Evolutionary conservation across 2,888 invertebrate species (phyloP).

Genomic region (Rhagium mordax): DNA sequence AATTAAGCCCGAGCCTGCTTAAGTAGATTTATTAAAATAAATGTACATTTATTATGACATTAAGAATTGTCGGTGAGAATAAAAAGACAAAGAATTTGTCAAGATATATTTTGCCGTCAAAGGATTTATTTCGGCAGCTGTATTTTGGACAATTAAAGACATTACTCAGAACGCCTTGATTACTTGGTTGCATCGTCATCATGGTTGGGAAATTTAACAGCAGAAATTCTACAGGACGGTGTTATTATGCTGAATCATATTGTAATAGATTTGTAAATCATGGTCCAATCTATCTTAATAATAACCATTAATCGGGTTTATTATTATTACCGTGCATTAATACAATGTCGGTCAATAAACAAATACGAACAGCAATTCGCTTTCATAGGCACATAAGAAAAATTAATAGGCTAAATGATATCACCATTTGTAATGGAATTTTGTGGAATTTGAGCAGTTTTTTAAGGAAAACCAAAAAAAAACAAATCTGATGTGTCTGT

Average conservation of each 20-base stretch:
- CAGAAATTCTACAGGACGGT: constrained; percentile 8
- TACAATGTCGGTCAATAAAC: not conserved
- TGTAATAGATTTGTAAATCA: not conserved
- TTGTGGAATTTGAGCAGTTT: too few species aligned
- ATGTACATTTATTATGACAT: constrained; percentile 25
- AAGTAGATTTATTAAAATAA: constrained; percentile 27
- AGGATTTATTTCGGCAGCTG: constrained; percentile 66
- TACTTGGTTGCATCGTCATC: constrained; percentile 29
- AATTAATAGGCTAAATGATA: too few species aligned
- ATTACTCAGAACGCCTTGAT: constrained; percentile 43
- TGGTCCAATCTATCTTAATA: not conserved
- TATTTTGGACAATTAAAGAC: constrained; percentile 65
- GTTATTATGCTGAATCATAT: not conserved
- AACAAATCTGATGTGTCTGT: too few species aligned
- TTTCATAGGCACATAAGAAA: too few species aligned
- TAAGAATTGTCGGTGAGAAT: constrained; percentile 37
- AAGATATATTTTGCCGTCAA: constrained; percentile 61
- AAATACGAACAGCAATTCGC: not conserved
- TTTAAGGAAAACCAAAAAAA: too few species aligned
- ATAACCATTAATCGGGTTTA: not conserved
- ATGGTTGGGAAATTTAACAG: not conserved
- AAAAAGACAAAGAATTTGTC: constrained; percentile 48
- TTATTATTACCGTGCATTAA: not conserved
- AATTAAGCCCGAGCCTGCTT: constrained; percentile 1
- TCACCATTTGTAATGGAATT: too few species aligned